Evolutionary conservation across 2,113 vertebrate genomes (phyloP), one percentile per base, ranked within the genome.

Genomic region (Mormoops blainvillei): DNA sequence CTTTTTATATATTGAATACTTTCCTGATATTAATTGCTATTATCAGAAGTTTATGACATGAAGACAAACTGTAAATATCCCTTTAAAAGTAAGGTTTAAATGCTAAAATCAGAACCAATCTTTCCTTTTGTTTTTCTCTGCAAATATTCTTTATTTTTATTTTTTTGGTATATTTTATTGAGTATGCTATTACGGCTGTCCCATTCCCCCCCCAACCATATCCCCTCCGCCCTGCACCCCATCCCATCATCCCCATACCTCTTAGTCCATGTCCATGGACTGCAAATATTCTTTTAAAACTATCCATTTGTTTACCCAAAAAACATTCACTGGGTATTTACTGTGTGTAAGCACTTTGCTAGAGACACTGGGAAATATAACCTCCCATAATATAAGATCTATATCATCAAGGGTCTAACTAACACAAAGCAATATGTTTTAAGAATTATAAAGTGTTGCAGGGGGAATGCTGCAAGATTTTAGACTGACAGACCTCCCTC

Each of bases 111-210:
- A 87, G 16, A 97, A 74, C 24, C 28, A 84, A 80, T 15, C n/a
- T 84, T 93, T 61, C 65, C 33, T 92, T 93, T 67, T 87, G 77
- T 85, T 96, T 77, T 89, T 86, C 77, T 65, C 71, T 80, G 43
- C 19, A 84, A 92, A 82, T 77, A 89, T 36, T 86, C 26, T 94
- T 95, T 31, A 28, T n/a, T n/a, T n/a, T n/a, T n/a, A n/a, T n/a
- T n/a, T n/a, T n/a, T n/a, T n/a, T n/a, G n/a, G n/a, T n/a, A n/a
- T n/a, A n/a, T n/a, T n/a, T n/a, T n/a, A n/a, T n/a, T n/a, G n/a
- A n/a, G n/a, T n/a, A n/a, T n/a, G n/a, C n/a, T n/a, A n/a, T n/a
- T n/a, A n/a, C n/a, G n/a, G n/a, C n/a, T n/a, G n/a, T n/a, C n/a
- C n/a, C n/a, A n/a, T n/a, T n/a, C n/a, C n/a, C n/a, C n/a, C n/a